Conservation (phyloP, 2,113 vertebrate genomes). For the Bufo bufo region DNA sequence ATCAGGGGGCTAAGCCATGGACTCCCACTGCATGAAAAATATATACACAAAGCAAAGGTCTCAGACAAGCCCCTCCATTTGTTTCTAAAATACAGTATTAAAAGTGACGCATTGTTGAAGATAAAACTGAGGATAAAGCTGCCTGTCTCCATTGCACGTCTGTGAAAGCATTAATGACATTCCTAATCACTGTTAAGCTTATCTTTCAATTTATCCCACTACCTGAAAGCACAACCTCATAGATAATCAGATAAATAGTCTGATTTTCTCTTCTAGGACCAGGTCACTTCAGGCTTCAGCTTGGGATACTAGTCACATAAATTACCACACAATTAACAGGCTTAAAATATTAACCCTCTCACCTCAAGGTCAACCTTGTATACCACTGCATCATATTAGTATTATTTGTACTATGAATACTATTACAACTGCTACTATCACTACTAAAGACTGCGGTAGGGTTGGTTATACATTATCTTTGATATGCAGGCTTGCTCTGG, state of each 20-base stretch:
- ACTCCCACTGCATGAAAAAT: conserved; percentile 88
- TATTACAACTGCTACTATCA: background rate
- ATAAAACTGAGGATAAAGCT: conserved; percentile 97
- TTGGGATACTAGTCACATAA: conserved; percentile 47
- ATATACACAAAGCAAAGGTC: conserved; percentile 88
- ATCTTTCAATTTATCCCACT: conserved; percentile 80
- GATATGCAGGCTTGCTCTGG: no score
- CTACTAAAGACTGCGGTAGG: background rate
- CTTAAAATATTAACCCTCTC: conserved; percentile 53
- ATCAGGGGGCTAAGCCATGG: conserved; percentile 83
- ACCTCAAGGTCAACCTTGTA: conserved; percentile 19
- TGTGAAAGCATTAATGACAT: conserved; percentile 91
- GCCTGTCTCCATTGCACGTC: conserved; percentile 91
- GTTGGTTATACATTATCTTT: no score
- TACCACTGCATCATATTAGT: background rate
- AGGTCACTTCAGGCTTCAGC: conserved; percentile 52
- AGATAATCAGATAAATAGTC: conserved; percentile 59
- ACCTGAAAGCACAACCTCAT: conserved; percentile 64
- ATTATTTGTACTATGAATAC: conserved; percentile 5
- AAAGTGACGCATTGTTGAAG: conserved; percentile 86
- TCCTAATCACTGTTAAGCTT: conserved; percentile 83
- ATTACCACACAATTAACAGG: conserved; percentile 48
- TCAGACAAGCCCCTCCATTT: conserved; percentile 90
- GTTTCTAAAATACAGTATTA: conserved; percentile 86
- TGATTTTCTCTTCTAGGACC: conserved; percentile 45